Evolutionary conservation across 2,113 vertebrate species (phyloP).

Genomic region (Irena cyanogastra): DNA sequence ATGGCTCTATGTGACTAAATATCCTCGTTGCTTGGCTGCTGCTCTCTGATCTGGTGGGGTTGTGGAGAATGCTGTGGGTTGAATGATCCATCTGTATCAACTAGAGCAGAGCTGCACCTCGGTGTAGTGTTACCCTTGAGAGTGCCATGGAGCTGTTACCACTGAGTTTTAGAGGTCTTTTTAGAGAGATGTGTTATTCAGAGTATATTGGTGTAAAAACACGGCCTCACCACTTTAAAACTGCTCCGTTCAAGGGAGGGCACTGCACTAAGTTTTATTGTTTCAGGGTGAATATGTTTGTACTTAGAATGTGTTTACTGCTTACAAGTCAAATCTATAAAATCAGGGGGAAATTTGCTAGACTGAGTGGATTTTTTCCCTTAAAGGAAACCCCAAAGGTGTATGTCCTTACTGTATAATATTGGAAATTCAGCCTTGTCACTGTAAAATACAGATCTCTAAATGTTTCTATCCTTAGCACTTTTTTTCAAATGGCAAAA

Average conservation of each 20-base stretch:
- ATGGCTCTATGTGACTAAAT: neutral
- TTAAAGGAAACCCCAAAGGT: neutral
- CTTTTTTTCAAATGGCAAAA: neutral
- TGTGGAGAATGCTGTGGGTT: neutral
- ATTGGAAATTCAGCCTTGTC: neutral
- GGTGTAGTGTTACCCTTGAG: neutral
- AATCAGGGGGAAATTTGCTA: neutral
- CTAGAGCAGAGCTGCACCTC: neutral
- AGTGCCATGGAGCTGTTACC: neutral
- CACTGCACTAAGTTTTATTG: neutral
- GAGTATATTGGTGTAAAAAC: neutral
- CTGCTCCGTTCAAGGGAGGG: neutral
- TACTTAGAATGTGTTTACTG: neutral
- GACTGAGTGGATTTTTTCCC: neutral
- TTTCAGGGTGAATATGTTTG: neutral
- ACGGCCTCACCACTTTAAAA: neutral
- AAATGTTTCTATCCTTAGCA: neutral
- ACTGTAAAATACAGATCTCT: neutral
- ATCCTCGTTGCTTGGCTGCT: neutral
- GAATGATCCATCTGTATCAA: neutral
- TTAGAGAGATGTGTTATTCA: neutral
- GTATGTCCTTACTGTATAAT: neutral
- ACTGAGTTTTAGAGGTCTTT: neutral
- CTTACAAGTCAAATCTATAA: neutral
- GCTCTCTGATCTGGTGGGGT: neutral